Percentiles rank a stretch among this genome's conserved stretches.
Evolutionary conservation across 2,113 vertebrate genomes (phyloP).

Genomic region (Amphilophus citrinellus): DNA sequence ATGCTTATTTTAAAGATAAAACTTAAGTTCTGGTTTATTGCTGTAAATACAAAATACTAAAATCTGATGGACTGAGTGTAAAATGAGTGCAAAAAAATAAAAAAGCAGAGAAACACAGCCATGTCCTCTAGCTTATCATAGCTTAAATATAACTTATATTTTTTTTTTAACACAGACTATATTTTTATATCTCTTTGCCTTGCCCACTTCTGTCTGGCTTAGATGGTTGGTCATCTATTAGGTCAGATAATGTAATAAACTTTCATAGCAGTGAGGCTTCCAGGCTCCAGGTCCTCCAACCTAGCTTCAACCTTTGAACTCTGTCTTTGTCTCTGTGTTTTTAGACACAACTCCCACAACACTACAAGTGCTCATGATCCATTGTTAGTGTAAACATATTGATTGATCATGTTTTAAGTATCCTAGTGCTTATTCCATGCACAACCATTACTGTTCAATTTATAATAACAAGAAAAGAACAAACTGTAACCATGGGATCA

Average conservation of each 20-base stretch:
- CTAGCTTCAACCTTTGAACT: not conserved
- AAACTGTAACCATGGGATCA: not conserved
- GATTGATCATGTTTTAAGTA: constrained; percentile 11
- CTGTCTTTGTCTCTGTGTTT: not conserved
- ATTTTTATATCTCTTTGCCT: not conserved
- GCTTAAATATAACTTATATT: not conserved
- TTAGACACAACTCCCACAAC: not conserved
- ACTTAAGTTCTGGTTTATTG: too few relatives aligned
- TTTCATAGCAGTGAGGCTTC: not conserved
- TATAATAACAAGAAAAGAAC: not conserved
- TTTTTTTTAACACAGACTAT: not conserved
- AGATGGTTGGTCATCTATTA: not conserved
- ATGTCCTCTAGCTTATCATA: too few relatives aligned
- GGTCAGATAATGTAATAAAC: constrained; percentile 1
- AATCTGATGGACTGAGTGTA: too few relatives aligned
- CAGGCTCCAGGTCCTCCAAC: not conserved
- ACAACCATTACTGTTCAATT: not conserved
- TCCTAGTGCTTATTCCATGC: not conserved
- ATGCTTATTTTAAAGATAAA: too few relatives aligned
- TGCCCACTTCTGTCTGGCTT: not conserved
- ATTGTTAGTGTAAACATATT: not conserved
- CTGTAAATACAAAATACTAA: too few relatives aligned
- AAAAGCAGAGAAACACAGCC: too few relatives aligned
- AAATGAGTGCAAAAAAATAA: too few relatives aligned
- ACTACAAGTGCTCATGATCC: not conserved